Evolutionary conservation across 1,140 invertebrate genomes (phyloP).

Genomic region (Drosophila tristis): DNA sequence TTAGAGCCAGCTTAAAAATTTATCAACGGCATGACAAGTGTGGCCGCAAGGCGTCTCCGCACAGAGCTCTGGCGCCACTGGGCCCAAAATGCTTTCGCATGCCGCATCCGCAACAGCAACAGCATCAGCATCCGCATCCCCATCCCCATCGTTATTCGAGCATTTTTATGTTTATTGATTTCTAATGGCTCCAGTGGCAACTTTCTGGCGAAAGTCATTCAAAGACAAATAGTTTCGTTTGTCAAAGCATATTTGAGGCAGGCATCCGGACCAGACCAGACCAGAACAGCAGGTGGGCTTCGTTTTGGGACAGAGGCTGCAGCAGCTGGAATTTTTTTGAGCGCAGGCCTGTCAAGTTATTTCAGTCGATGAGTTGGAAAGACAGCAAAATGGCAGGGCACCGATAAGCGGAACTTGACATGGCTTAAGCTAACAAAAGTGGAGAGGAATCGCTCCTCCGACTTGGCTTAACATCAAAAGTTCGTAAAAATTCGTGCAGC

Average conservation of each 20-base stretch:
- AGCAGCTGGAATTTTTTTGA: background rate
- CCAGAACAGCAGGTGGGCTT: constrained; percentile 42
- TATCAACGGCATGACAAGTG: constrained; percentile 77
- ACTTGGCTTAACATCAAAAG: background rate
- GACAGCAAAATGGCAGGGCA: constrained; percentile 52
- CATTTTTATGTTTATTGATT: constrained; percentile 78
- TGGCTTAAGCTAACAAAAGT: no score
- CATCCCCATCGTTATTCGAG: constrained; percentile 66
- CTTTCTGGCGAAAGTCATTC: constrained; percentile 62
- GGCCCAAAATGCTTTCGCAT: constrained; percentile 34
- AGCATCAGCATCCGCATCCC: constrained; percentile 25
- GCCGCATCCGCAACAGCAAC: constrained; percentile 22
- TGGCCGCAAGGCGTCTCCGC: constrained; percentile 54
- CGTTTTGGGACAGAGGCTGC: background rate
- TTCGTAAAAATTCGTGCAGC: background rate
- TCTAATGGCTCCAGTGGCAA: constrained; percentile 49
- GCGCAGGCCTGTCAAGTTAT: constrained; percentile 36
- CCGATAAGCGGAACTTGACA: constrained; percentile 13
- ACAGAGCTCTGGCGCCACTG: background rate
- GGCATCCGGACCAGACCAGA: background rate
- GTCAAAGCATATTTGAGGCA: constrained; percentile 68
- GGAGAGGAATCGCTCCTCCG: no score
- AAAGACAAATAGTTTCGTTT: constrained; percentile 77
- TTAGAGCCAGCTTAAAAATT: constrained; percentile 79
- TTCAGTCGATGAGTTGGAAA: constrained; percentile 56